Evolutionary conservation across 2,113 vertebrate genomes (phyloP).

Genomic region (Crotalus horridus): DNA sequence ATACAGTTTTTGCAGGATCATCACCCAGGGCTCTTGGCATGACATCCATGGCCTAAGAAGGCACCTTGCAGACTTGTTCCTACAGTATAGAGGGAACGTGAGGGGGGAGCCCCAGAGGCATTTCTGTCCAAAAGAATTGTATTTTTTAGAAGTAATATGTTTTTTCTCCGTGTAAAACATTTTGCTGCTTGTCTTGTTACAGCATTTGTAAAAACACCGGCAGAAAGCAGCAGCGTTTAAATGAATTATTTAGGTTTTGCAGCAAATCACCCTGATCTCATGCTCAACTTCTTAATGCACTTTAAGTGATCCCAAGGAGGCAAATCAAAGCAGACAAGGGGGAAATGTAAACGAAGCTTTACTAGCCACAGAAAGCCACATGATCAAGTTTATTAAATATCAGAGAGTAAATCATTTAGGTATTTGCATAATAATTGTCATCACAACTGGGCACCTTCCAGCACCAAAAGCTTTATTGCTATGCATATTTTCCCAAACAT

Average conservation of each 20-base stretch:
- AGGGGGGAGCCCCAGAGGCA: constrained; percentile 2
- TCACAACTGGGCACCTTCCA: constrained; percentile 34
- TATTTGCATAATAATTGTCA: constrained; percentile 64
- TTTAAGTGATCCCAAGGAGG: constrained; percentile 81
- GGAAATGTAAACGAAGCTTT: constrained; percentile 86
- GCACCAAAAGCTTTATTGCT: constrained; percentile 42
- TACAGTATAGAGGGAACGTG: background rate
- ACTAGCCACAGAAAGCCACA: constrained; percentile 72
- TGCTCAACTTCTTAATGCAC: constrained; percentile 76
- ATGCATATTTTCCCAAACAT: constrained; percentile 47
- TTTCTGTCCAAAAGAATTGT: constrained; percentile 33
- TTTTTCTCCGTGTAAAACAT: constrained; percentile 70
- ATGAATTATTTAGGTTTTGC: constrained; percentile 89
- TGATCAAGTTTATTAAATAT: constrained; percentile 79
- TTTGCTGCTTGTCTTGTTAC: constrained; percentile 89
- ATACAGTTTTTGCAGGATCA: background rate
- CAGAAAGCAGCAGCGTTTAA: constrained; percentile 81
- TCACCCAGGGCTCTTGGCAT: background rate
- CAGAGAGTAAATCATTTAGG: constrained; percentile 68
- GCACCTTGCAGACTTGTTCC: background rate
- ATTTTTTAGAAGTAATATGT: constrained; percentile 45
- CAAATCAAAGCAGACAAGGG: constrained; percentile 73
- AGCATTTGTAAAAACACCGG: constrained; percentile 87
- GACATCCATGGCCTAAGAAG: background rate
- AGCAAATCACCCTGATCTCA: constrained; percentile 76